Conservation (phyloP, 2,888 invertebrate genomes). For the Dolichopus griseipennis region DNA sequence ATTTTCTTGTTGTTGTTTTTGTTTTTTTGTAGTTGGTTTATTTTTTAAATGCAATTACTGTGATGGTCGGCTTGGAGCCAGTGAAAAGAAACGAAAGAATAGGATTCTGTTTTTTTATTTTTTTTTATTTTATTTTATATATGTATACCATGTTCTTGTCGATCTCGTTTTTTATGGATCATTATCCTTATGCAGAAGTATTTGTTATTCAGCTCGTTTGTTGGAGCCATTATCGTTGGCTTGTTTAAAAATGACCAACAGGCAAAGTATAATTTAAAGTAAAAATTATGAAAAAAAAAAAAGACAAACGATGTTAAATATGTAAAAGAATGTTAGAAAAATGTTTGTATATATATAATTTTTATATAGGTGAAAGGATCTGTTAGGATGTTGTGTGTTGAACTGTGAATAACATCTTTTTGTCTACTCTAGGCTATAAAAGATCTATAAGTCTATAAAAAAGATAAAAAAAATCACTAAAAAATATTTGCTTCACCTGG, state of each 20-base stretch:
- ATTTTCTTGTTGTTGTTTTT: no score
- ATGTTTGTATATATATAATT: not conserved
- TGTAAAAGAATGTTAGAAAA: not conserved
- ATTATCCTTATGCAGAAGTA: slow-evolving; percentile 1
- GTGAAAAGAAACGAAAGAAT: not conserved
- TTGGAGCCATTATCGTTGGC: not conserved
- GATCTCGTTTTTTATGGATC: slow-evolving; percentile 1
- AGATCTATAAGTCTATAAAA: no score
- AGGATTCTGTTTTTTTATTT: not conserved
- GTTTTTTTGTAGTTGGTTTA: not conserved
- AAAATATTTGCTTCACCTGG: no score
- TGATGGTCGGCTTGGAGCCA: not conserved
- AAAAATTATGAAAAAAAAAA: not conserved
- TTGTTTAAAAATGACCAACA: slow-evolving; percentile 6
- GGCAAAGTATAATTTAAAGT: not conserved
- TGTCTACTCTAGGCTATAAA: no score
- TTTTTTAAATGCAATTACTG: not conserved
- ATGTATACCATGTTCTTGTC: not conserved
- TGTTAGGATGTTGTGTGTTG: no score
- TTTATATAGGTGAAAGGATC: no score
- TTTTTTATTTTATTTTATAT: not conserved
- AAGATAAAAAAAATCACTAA: no score
- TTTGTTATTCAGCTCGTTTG: not conserved
- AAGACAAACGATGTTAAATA: not conserved
- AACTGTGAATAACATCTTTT: no score